Conservation (phyloP, 23 tunicate species). For the Trididemnum miniatum region DNA sequence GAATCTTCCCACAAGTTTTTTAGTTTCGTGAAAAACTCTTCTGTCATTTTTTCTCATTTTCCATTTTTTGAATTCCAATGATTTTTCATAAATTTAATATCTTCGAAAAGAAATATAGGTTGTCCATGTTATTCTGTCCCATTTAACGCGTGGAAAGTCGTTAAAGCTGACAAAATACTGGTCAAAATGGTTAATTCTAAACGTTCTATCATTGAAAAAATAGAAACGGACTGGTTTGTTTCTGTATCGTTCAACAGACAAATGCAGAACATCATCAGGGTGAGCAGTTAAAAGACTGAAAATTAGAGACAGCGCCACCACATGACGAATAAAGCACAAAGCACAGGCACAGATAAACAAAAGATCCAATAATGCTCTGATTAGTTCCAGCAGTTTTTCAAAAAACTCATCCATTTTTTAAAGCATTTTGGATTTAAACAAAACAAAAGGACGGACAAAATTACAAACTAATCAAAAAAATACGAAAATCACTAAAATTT, state of each 20-base stretch:
- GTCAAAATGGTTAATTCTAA: conserved; percentile 38
- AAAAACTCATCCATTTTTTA: conserved; percentile 18
- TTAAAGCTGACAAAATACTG: conserved; percentile 30
- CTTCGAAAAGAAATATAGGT: conserved; percentile 10
- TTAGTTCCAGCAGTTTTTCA: background rate
- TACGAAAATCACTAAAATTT: no score
- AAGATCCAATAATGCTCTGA: conserved; percentile 13
- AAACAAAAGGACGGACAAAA: no score
- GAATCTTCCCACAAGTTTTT: no score
- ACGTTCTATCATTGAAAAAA: background rate
- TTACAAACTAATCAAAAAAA: no score
- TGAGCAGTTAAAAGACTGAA: conserved; percentile 25
- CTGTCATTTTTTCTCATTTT: no score
- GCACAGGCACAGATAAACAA: conserved; percentile 17
- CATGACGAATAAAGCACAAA: conserved; percentile 24
- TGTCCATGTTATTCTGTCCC: conserved; percentile 47
- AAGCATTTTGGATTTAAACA: background rate
- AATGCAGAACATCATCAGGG: conserved; percentile 8
- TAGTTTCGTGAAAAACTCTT: no score
- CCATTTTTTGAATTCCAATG: background rate
- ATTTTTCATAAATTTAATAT: background rate
- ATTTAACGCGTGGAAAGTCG: conserved; percentile 30
- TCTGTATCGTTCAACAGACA: background rate
- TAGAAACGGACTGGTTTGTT: background rate
- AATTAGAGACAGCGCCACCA: conserved; percentile 27